Evolutionary conservation across 37 sponge, comb jelly and placozoan genomes (phyloP).

Genomic region (Theonella swinhoei): DNA sequence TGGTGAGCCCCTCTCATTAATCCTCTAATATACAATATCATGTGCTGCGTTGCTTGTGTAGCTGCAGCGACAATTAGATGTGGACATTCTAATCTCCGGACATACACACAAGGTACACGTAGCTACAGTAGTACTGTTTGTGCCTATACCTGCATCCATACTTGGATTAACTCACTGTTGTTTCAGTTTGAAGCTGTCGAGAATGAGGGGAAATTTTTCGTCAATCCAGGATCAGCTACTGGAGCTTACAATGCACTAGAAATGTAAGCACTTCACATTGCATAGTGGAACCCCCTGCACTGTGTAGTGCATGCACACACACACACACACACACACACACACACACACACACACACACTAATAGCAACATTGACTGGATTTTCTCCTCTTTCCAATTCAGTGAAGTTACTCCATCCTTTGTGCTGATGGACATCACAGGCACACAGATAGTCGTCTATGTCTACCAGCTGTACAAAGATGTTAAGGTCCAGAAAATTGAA

Average conservation of each 20-base stretch:
- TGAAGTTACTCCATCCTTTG: constrained; percentile 92
- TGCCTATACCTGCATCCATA: not conserved
- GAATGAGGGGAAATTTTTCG: constrained; percentile 93
- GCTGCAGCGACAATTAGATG: constrained; percentile 96
- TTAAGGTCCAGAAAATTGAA: constrained; percentile 95
- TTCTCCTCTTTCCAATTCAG: no score
- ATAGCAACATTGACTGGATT: no score
- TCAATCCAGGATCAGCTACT: constrained; percentile 99
- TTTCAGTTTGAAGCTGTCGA: constrained; percentile 88
- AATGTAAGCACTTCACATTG: constrained; percentile 38
- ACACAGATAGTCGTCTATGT: constrained; percentile 84
- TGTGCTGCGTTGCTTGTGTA: constrained; percentile 1
- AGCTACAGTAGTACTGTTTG: no score
- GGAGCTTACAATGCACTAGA: constrained; percentile 97
- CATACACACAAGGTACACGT: constrained; percentile 99
- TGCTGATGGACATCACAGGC: constrained; percentile 98
- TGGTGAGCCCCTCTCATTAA: no score
- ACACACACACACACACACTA: no score
- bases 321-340: no score
- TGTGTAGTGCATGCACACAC: no score
- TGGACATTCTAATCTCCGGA: constrained; percentile 94
- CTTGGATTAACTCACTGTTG: not conserved
- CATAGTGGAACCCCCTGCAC: not conserved
- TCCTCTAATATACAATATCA: not conserved
- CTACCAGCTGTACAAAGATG: constrained; percentile 88